These are phyloP conservation scores for Neelides folsomi DNA, from an alignment of 2,888 invertebrate genomes.

Conservation along the genomic window DNA sequence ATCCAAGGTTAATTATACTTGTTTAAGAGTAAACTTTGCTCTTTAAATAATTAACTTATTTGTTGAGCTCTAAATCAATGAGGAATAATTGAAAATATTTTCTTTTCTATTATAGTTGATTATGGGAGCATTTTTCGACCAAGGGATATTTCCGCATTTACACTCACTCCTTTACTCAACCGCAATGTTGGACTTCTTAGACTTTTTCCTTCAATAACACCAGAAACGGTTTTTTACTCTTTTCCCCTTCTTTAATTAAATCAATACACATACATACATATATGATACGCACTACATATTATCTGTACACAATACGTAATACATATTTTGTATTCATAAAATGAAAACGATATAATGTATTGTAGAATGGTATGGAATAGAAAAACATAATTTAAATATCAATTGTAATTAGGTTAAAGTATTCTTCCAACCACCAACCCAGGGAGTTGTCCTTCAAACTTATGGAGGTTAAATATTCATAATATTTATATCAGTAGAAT, in stretches of 20 bases:
- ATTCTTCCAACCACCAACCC: slow-evolving; percentile 54
- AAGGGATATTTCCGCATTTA: slow-evolving; percentile 50
- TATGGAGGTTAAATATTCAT: slow-evolving; percentile 49
- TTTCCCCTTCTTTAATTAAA: too few species aligned
- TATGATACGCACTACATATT: too few species aligned
- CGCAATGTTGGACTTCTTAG: slow-evolving; percentile 73
- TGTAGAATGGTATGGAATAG: neutral
- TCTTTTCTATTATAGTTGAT: slow-evolving; percentile 43
- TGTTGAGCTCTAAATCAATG: slow-evolving; percentile 6
- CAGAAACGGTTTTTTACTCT: slow-evolving; percentile 52
- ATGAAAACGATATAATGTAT: too few species aligned
- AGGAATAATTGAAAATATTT: slow-evolving; percentile 22
- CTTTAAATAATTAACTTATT: slow-evolving; percentile 1
- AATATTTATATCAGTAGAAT: too few species aligned
- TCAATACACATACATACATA: too few species aligned
- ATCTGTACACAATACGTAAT: too few species aligned
- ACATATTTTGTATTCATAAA: too few species aligned
- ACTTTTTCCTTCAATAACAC: slow-evolving; percentile 82
- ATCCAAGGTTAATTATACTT: slow-evolving; percentile 47
- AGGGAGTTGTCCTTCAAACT: slow-evolving; percentile 75
- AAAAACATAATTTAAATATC: neutral
- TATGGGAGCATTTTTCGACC: slow-evolving; percentile 51
- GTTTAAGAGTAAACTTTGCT: neutral
- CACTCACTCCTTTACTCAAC: slow-evolving; percentile 59
- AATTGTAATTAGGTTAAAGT: slow-evolving; percentile 38